A percentile compares a stretch with the other conserved stretches of the same genome.
Evolutionary conservation across 2,797 vertebrate species (phyloP).

Genomic region (Epinephelus coioides): DNA sequence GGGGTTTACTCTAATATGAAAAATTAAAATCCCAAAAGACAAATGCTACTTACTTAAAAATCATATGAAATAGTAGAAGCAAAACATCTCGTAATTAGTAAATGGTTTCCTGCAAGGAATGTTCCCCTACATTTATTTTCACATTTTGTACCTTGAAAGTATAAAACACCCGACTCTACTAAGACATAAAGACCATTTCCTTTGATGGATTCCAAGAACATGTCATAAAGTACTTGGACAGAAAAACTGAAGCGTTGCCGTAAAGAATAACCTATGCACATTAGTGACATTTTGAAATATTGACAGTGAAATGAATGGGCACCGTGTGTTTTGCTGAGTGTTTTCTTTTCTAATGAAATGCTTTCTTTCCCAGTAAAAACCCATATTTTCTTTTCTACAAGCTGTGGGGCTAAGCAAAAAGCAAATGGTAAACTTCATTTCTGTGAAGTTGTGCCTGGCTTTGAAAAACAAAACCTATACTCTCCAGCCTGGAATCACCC

Average conservation of each 20-base stretch:
- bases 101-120: slow-evolving; percentile 25
- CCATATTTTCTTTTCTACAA: slow-evolving; percentile 64
- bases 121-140: slow-evolving; percentile 25
- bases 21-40: background rate
- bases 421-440: slow-evolving; percentile 75
- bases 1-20: background rate
- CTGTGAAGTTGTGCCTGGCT: slow-evolving; percentile 74
- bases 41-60: background rate
- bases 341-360: slow-evolving; percentile 52
- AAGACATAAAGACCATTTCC: slow-evolving; percentile 36
- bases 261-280: slow-evolving; percentile 61
- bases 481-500: slow-evolving; percentile 62
- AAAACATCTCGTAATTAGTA: slow-evolving; percentile 1
- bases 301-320: slow-evolving; percentile 74
- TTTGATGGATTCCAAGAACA: slow-evolving; percentile 56
- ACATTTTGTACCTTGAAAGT: slow-evolving; percentile 29
- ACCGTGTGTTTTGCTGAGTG: slow-evolving; percentile 47
- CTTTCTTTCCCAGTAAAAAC: slow-evolving; percentile 62
- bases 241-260: slow-evolving; percentile 44
- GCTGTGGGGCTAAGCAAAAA: slow-evolving; percentile 74
- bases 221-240: slow-evolving; percentile 45
- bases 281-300: slow-evolving; percentile 74
- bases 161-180: slow-evolving; percentile 20
- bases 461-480: slow-evolving; percentile 74
- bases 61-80: background rate